Evolutionary conservation across 2,888 invertebrate genomes (phyloP), one percentile per base, ranked within the genome.

Genomic region (Drosophila antonietae): DNA sequence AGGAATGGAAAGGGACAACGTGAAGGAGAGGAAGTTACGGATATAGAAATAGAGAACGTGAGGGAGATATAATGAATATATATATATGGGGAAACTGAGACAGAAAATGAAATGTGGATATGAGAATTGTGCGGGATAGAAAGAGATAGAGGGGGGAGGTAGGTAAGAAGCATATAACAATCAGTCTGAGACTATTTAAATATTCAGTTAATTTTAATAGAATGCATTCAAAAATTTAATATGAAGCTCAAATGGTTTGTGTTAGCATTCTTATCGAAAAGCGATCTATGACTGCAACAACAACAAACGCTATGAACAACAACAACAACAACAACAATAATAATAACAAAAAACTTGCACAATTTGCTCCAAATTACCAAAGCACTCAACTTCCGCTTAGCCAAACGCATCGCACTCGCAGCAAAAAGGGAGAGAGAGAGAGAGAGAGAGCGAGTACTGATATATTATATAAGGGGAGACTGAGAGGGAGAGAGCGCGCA

Each of bases 301-400:
- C n/a, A 31, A 49, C 10, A 47, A 15, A 7, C 15, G 6, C 2
- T 7, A 39, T 15, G 7, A 39, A 7, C 4, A 44, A 14, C 20
- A 59, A 44, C 37, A 31, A 15, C 20, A 20, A 20, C 44, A 64
- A 63, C 5, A 6, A 28, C 1, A 28, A 28, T 28, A 28, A 28
- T 28, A 28, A 28, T 3, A 47, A 47, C 20, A 37, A 31, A 15
- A 8, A 28, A 9, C 12, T 49, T 15, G 4, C 41, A 18, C 68
- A 69, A 75, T 75, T 79, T 71, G 77, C 78, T 78, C 79, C 85
- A 90, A 88, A 89, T 90, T 90, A 76, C 80, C 77, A 79, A 82
- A 90, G 84, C 83, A 82, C 82, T 82, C 83, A 81, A 83, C 88
- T 82, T 88, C 89, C 88, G 90, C 75, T 78, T 74, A 81, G 80